Conservation (phyloP, 2,113 vertebrate genomes). For the Gymnorhina tibicen region DNA sequence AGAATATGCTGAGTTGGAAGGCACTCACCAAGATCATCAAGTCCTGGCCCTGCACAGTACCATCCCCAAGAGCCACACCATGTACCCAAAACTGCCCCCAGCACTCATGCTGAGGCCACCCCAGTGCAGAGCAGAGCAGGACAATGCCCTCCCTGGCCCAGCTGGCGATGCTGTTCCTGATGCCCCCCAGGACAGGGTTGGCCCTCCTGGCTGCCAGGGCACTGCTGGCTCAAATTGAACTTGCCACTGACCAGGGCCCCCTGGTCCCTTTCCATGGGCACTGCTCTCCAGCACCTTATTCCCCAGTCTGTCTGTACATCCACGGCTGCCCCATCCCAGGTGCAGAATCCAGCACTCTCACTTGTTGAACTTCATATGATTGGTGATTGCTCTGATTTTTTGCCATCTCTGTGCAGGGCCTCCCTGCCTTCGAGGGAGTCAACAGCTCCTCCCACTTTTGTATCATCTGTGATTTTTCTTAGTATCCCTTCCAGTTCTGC, state of each 20-base stretch:
- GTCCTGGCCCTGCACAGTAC: background rate
- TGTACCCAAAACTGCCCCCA: background rate
- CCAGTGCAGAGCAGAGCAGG: accelerated
- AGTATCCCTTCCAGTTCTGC: background rate
- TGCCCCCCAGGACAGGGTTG: accelerated
- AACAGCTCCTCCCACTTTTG: background rate
- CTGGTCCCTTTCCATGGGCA: too few relatives aligned
- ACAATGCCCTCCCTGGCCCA: accelerated
- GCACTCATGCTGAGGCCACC: too few relatives aligned
- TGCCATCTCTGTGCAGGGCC: background rate
- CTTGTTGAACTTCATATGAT: background rate
- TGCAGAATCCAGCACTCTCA: too few relatives aligned
- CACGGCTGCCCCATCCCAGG: background rate
- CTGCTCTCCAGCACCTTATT: background rate
- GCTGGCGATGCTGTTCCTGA: accelerated
- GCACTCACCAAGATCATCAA: background rate
- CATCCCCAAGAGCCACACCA: background rate
- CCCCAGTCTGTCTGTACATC: background rate
- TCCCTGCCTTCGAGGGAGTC: accelerated
- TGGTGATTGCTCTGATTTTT: background rate
- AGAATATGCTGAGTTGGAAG: background rate
- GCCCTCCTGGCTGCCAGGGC: background rate
- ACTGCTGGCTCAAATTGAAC: background rate
- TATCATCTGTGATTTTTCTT: background rate
- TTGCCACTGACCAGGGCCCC: too few relatives aligned